These are phyloP conservation scores for Bombus confusus DNA, from an alignment of 1,140 invertebrate genomes.

Conservation along the genomic window DNA sequence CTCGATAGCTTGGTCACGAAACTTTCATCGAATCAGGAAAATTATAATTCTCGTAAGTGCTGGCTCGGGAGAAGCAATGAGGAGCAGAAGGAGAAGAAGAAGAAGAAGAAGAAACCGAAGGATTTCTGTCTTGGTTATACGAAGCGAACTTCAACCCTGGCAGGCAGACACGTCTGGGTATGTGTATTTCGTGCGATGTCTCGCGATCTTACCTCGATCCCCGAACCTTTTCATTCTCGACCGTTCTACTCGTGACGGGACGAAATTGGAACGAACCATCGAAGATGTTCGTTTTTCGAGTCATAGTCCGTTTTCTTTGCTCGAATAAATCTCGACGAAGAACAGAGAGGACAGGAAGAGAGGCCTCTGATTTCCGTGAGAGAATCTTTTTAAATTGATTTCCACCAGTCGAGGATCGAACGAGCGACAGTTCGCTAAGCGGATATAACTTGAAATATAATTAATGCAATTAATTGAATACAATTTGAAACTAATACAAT, in stretches of 20 bases:
- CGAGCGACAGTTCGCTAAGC: neutral
- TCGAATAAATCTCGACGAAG: neutral
- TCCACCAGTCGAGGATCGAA: neutral
- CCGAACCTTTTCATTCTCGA: neutral
- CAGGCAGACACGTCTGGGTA: neutral
- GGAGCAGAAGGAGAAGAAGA: neutral
- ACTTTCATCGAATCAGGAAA: conserved; percentile 66
- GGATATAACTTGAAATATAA: neutral
- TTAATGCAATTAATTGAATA: too few relatives aligned
- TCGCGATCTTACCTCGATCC: conserved; percentile 10
- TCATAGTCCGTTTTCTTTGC: neutral
- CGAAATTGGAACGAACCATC: conserved; percentile 8
- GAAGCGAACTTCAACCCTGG: conserved; percentile 13
- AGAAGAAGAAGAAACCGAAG: neutral
- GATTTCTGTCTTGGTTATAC: conserved; percentile 4
- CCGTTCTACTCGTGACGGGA: neutral
- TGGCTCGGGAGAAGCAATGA: conserved; percentile 9
- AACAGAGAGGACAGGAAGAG: neutral
- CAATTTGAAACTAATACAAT: too few relatives aligned
- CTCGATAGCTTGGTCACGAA: conserved; percentile 51
- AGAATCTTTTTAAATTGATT: too few relatives aligned
- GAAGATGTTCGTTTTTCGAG: neutral
- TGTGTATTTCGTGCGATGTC: neutral
- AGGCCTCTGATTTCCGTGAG: neutral
- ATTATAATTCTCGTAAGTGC: conserved; percentile 68